phyloP scores from a whole-genome alignment of 2,888 invertebrate species.

The Drosophila tripunctata region DNA sequence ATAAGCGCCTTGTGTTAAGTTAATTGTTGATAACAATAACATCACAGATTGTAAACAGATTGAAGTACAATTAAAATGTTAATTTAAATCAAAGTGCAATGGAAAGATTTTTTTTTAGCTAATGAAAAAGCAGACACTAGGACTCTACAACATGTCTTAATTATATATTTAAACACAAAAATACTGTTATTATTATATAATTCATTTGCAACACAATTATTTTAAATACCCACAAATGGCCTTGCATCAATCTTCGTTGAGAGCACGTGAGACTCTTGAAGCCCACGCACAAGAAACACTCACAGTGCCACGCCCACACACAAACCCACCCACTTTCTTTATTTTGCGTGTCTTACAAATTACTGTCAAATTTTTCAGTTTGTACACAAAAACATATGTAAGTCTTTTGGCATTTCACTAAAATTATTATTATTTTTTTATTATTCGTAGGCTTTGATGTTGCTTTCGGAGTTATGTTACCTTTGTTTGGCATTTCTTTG shows the following conservation, averaged over 20 bases:
- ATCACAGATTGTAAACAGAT: not conserved
- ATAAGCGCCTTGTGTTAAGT: not conserved
- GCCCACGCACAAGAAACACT: conserved; percentile 11
- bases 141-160: not conserved
- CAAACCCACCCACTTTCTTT: conserved; percentile 43
- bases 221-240: not conserved
- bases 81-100: not conserved
- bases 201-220: conserved; percentile 1
- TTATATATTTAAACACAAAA: not conserved
- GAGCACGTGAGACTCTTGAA: conserved; percentile 7
- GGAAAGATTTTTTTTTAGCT: not conserved
- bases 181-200: not conserved
- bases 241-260: conserved; percentile 14
- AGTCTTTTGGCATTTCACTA: conserved; percentile 41
- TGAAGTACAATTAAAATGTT: not conserved
- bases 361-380: conserved; percentile 29
- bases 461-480: conserved; percentile 5
- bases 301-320: not conserved
- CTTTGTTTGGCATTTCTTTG: conserved; percentile 29
- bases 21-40: not conserved
- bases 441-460: conserved; percentile 15
- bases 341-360: conserved; percentile 48
- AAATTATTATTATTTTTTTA: conserved; percentile 34
- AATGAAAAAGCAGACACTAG: no score
- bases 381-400: not conserved